These are phyloP conservation scores for Notolepis coatsorum DNA, from an alignment of 2,797 vertebrate genomes.

Conservation along the genomic window DNA sequence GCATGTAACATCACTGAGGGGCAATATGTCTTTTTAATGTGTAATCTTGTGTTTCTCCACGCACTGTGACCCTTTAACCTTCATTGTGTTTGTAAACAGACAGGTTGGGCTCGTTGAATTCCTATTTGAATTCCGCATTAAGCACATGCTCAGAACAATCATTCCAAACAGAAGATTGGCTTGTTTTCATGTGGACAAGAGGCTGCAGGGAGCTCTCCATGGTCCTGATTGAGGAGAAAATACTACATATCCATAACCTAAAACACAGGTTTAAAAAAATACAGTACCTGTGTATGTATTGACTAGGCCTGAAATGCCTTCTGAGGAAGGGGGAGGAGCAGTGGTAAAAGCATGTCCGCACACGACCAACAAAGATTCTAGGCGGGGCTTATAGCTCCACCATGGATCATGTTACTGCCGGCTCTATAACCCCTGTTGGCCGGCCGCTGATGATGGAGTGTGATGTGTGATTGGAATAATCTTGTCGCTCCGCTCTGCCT, in stretches of 20 bases:
- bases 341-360: conserved; percentile 15
- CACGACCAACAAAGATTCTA: conserved; percentile 10
- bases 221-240: too few species aligned
- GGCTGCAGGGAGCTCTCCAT: too few species aligned
- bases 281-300: too few species aligned
- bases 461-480: conserved; percentile 39
- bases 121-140: conserved; percentile 42
- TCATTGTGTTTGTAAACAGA: conserved; percentile 55
- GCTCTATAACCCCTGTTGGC: conserved; percentile 18
- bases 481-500: conserved; percentile 39
- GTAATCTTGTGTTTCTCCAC: conserved; percentile 31
- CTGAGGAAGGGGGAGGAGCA: neutral
- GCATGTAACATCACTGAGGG: too few species aligned
- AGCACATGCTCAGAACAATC: conserved; percentile 2
- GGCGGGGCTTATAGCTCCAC: conserved; percentile 16
- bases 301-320: conserved; percentile 26
- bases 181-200: too few species aligned
- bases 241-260: too few species aligned
- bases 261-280: neutral
- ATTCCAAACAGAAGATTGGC: conserved; percentile 29
- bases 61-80: conserved; percentile 39
- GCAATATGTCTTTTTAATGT: conserved; percentile 17
- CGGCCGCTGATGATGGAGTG: conserved; percentile 33
- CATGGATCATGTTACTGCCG: conserved; percentile 37
- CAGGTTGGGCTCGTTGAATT: conserved; percentile 10